phyloP scores from a whole-genome alignment of 1,140 invertebrate species.

The Hylyphantes graminicola region DNA sequence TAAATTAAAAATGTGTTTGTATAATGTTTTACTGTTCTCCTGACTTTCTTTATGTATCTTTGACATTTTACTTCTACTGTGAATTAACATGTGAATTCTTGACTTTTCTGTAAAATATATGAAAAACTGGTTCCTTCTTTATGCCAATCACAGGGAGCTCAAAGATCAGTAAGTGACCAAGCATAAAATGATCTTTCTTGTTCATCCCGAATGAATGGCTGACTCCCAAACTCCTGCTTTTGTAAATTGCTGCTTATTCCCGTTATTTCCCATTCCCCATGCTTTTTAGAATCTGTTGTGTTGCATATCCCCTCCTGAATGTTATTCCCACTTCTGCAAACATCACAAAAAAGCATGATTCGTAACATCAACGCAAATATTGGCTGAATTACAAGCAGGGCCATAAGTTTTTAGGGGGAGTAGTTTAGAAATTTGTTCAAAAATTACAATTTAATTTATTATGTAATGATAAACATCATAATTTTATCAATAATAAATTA shows the following conservation, averaged over 20 bases:
- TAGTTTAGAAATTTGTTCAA: no score
- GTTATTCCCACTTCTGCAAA: background rate
- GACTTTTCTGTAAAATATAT: conserved; percentile 3
- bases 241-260: conserved; percentile 12
- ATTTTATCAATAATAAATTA: no score
- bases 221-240: conserved; percentile 11
- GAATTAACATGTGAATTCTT: background rate
- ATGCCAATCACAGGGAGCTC: conserved; percentile 64
- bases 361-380: no score
- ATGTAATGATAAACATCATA: no score
- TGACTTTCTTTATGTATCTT: no score
- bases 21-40: no score
- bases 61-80: no score
- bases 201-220: background rate
- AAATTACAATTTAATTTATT: no score
- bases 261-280: background rate
- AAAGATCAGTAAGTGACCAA: conserved; percentile 64
- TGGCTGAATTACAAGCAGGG: no score
- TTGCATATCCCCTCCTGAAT: background rate
- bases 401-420: no score
- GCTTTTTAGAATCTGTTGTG: background rate
- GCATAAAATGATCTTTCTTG: background rate
- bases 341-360: conserved; percentile 4
- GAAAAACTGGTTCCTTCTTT: conserved; percentile 31
- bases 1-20: no score